Evolutionary conservation across 2,113 vertebrate species (phyloP), one percentile per base, ranked within the genome.

Genomic region (Sminthopsis crassicaudata): DNA sequence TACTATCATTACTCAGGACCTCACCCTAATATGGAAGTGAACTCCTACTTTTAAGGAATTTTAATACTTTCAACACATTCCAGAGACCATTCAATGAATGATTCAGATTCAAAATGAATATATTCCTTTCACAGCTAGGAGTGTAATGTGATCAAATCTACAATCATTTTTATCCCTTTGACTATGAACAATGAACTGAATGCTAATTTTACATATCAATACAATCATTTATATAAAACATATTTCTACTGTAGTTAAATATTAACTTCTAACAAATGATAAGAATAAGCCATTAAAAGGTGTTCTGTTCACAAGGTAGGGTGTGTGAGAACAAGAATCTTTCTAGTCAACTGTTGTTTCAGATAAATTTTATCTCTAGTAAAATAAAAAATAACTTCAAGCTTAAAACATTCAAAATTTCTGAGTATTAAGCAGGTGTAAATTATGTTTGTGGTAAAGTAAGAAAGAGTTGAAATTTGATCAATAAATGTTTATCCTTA

Each of bases 71-170:
- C 2, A 91, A 90, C 50, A 84, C 26, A 94, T 3, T 55, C 1
- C 88, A 16, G n/a, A 90, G 22, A 96, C 94, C 93, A 96, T 19
- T 55, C 25, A 76, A 27, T 53, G 2, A 91, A 67, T 57, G 53
- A 94, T 55, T 91, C 84, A 93, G 22, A 25, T 94, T 96, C 90
- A 93, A 92, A 96, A 54, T 94, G 95, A 91, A 48, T 27, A 92
- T 50, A 94, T n/a, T 12, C 8, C 10, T 91, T 84, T 6, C 67
- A 84, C 0, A 84, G 36, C 42, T 89, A 12, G 27, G 53, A 30
- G 52, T 57, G 4, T 92, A 57, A 92, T 96, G 91, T 60, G 24
- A 84, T 89, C 92, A 94, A 92, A 51, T n/a, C 95, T 57, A 95
- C 4, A 94, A 91, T 4, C 26, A 91, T 60, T 94, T 92, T 96